Base-by-base conservation (phyloP, 1,140 invertebrate genomes). In the Gryllus bimaculatus region DNA sequence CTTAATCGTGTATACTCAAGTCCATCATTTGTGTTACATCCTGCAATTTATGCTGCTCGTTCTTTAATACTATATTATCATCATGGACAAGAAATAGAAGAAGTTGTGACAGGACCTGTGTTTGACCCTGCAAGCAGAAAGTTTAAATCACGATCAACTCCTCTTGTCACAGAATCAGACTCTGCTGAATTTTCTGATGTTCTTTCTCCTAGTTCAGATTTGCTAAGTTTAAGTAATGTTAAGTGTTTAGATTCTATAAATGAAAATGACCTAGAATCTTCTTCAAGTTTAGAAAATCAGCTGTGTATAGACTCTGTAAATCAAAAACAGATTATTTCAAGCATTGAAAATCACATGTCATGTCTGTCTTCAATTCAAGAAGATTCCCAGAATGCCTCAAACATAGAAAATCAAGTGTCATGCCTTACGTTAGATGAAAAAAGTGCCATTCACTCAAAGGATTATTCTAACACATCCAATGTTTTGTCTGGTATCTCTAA, bases 1-100 rank as follows among this genome's bases (percentile, higher is more conserved):
- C 86, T 98, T 7, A 97, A 97, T 85, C 87, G 95, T 77, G 91
- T 96, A 77, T 97, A 96, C 88, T 86, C 92, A 21, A 90, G 92
- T 84, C 95, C 95, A 21, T 92, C 91, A 49, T 86, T 90, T 7
- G 89, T 87, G 80, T 88, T 93, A 73, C 94, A 96, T 87, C 95
- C 95, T 8, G 92, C 94, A 0, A 91, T 97, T 81, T 95, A 91
- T 86, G 94, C 94, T 77, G 93, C 93, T 47, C 92, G 93, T 84
- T 90, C 90, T 82, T 87, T 95, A 26, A 90, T 96, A 78, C 90
- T 93, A 84, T 94, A 91, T 82, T 86, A 87, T 76, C 86, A 87
- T 79, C 75, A 81, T 78, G 82, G 82, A 10, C 18, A 75, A 20
- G 78, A 81, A 20, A 15, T 79, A 48, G 78, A 79, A 49, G 73